Evolutionary conservation across 1,140 invertebrate species (phyloP), one percentile per base, ranked within the genome.

Genomic region (Ganaspis sp.): DNA sequence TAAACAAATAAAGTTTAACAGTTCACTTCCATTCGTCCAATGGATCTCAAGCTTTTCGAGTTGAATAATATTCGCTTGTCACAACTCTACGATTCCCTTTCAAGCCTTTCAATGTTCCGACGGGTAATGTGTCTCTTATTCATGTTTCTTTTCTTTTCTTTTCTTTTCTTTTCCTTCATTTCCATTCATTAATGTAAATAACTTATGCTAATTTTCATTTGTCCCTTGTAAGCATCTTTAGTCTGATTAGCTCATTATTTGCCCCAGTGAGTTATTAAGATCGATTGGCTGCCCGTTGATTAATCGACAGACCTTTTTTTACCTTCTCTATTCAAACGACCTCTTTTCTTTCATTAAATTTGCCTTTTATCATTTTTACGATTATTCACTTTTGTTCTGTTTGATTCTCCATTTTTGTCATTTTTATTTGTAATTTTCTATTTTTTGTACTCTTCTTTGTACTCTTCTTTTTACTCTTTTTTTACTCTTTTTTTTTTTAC

Each of bases 81-180:
- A 23, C 19, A 21, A 54, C 6, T 19, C 21, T 21, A 11, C 11
- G 53, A 12, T 58, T 21, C 19, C 17, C 19, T 21, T 58, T 92
- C 77, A 42, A 42, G 9, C 9, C 23, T 58, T 58, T 58, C 53
- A 19, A 64, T 64, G 9, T 64, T 64, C 54, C 54, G 23, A 64
- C 54, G 54, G 54, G 54, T 64, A 64, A 64, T 29, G 5, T 58
- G 6, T 23, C 53, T 23, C 2, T 58, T 58, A 34, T 34, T 34
- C 2, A 34, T 34, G 29, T 34, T 34, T 34, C 2, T 34, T 34
- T 6, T 3, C 29, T 34, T 34, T n/a, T n/a, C n/a, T n/a, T n/a
- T n/a, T 54, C 19, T 23, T 23, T 19, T 54, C 19, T 21, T 49
- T 49, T 17, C 45, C 45, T 5, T 49, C 11, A 15, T 45, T 15